Conservation (phyloP, 1,140 invertebrate species). For the Tribolium castaneum region DNA sequence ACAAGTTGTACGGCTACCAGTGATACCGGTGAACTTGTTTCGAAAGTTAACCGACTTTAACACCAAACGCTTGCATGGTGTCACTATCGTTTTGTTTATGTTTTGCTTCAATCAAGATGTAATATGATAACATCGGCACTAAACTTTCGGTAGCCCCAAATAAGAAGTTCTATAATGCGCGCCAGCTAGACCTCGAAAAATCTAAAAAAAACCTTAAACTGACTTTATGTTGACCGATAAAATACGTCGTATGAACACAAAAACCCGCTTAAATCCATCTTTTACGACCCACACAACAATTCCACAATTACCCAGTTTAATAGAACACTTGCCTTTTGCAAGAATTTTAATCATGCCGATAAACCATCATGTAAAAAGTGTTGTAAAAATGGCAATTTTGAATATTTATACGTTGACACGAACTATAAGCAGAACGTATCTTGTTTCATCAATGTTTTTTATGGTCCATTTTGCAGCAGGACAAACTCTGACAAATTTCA, state of each 20-base stretch:
- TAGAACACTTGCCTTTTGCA: background rate
- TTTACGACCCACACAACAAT: conserved; percentile 11
- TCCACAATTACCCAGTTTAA: conserved; percentile 7
- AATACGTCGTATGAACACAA: conserved; percentile 5
- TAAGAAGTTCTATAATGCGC: conserved; percentile 16
- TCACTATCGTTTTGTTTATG: conserved; percentile 42
- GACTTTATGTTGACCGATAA: conserved; percentile 5
- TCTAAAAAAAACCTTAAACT: background rate
- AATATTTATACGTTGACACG: conserved; percentile 26
- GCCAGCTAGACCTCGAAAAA: background rate
- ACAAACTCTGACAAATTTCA: conserved; percentile 31
- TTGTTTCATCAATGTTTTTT: conserved; percentile 35
- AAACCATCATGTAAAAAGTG: conserved; percentile 22
- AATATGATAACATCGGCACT: conserved; percentile 39
- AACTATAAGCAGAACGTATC: conserved; percentile 25
- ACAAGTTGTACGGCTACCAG: conserved; percentile 12
- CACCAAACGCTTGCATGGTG: conserved; percentile 35
- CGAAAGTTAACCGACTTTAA: conserved; percentile 42
- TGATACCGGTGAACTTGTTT: conserved; percentile 39
- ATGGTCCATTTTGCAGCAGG: conserved; percentile 26
- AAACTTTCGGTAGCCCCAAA: conserved; percentile 40
- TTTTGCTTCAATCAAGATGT: conserved; percentile 42
- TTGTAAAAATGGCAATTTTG: conserved; percentile 26
- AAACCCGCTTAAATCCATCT: background rate
- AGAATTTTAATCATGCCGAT: conserved; percentile 20